Evolutionary conservation across 2,113 vertebrate species (phyloP), one percentile per base, ranked within the genome.

Genomic region (Hemicordylus capensis): DNA sequence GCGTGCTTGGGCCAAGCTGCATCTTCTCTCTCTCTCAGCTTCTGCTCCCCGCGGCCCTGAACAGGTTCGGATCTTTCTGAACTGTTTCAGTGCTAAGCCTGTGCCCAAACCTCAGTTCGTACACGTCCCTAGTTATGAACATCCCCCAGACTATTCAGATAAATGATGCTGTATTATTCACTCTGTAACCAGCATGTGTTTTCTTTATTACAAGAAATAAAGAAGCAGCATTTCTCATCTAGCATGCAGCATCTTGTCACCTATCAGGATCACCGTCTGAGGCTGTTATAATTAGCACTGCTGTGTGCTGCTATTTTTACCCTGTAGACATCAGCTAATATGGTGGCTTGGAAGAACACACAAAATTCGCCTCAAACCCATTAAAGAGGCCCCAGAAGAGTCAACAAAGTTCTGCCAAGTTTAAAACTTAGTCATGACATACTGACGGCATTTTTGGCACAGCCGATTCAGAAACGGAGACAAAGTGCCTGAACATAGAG

Each of bases 211-310:
- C 51, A 7, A 17, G 42, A 81, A 88, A 81, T 24, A 79, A 82
- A 72, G 28, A 59, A 51, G 42, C 46, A 34, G 51, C 37, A 61
- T 89, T 83, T 59, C 83, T 79, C 85, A 34, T 79, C 82, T n/a
- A n/a, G 74, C 64, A 84, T 39, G 85, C 80, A 59, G 4, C 46
- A 24, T 67, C 66, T 87, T 42, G 17, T 58, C 86, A 66, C 54
- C 58, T 74, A 59, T 92, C 74, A 28, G 56, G 58, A 89, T 63
- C 69, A 84, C 84, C 31, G 44, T 59, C 83, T 61, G 77, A 5
- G 11, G 70, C 7, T 63, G 76, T 85, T 95, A 77, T 92, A 91
- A 93, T 93, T 91, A 93, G 91, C 89, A 87, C n/a, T 87, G 78
- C 28, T 85, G 48, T 77, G 31, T 46, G 42, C 72, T 89, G 88